Percentiles rank a stretch among this genome's conserved stretches.
These are phyloP conservation scores for Piscicola geometra DNA, from an alignment of 2,888 invertebrate species.

Conservation along the genomic window DNA sequence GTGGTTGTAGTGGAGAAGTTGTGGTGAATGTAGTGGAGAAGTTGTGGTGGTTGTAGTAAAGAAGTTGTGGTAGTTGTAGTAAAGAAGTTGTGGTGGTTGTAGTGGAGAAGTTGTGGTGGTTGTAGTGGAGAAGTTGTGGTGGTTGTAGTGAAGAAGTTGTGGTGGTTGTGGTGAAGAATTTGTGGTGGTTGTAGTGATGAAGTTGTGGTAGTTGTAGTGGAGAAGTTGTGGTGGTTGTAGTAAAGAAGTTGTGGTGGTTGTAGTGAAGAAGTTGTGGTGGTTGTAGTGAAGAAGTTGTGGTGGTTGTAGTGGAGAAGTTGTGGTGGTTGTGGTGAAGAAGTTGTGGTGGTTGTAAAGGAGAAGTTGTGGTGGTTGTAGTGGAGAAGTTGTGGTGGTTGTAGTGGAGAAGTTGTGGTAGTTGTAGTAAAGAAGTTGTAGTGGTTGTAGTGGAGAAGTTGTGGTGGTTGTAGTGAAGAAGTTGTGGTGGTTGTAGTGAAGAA, in stretches of 20 bases:
- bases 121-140: neutral
- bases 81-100: neutral
- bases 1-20: neutral
- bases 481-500: too few relatives aligned
- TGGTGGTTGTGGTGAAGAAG: too few relatives aligned
- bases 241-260: neutral
- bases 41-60: too few relatives aligned
- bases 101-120: neutral
- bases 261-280: neutral
- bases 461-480: neutral
- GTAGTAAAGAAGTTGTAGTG: neutral
- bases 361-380: too few relatives aligned
- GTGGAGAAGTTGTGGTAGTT: neutral
- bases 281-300: too few relatives aligned
- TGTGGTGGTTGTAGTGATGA: neutral
- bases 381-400: neutral
- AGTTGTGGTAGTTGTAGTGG: too few relatives aligned
- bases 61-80: too few relatives aligned
- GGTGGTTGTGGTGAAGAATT: constrained; percentile 32
- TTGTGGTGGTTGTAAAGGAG: too few relatives aligned
- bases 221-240: neutral
- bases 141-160: neutral
- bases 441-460: neutral
- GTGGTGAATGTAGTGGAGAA: too few relatives aligned
- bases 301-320: too few relatives aligned